Evolutionary conservation across 2,888 invertebrate genomes (phyloP).

Genomic region (Papilio protenor): DNA sequence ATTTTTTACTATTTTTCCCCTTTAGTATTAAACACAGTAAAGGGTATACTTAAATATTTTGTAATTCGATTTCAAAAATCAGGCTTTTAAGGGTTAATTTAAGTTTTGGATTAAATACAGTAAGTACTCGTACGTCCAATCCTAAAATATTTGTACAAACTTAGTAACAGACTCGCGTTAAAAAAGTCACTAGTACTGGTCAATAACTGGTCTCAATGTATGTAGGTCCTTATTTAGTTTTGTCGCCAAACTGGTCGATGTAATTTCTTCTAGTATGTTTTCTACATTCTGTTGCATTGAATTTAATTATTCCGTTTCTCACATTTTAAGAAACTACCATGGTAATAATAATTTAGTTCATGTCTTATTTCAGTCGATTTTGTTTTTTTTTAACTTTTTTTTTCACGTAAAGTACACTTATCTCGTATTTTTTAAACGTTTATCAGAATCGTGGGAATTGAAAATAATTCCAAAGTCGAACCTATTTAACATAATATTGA

Average conservation of each 20-base stretch:
- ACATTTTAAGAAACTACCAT: not conserved
- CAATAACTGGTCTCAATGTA: not conserved
- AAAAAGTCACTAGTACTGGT: not conserved
- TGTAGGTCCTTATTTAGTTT: conserved; percentile 4
- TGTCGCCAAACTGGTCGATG: conserved; percentile 3
- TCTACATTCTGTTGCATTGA: not conserved
- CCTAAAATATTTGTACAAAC: not conserved
- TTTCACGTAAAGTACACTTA: no score
- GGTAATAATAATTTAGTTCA: not conserved
- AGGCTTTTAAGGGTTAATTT: not conserved
- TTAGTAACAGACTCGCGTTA: not conserved
- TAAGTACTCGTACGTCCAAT: not conserved
- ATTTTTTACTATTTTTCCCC: no score
- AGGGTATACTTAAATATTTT: no score
- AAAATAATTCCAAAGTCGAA: no score
- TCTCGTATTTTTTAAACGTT: no score
- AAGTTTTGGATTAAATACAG: not conserved
- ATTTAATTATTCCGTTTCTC: not conserved
- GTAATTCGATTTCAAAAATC: no score
- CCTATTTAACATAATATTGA: no score
- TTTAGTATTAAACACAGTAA: no score
- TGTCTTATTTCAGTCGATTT: not conserved
- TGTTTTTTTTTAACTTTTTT: no score
- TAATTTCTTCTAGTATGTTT: conserved; percentile 3
- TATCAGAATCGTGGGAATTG: no score